Percentiles rank a stretch among this genome's conserved stretches.
These are phyloP conservation scores for Ericerus pela DNA, from an alignment of 1,140 invertebrate species.

Conservation along the genomic window DNA sequence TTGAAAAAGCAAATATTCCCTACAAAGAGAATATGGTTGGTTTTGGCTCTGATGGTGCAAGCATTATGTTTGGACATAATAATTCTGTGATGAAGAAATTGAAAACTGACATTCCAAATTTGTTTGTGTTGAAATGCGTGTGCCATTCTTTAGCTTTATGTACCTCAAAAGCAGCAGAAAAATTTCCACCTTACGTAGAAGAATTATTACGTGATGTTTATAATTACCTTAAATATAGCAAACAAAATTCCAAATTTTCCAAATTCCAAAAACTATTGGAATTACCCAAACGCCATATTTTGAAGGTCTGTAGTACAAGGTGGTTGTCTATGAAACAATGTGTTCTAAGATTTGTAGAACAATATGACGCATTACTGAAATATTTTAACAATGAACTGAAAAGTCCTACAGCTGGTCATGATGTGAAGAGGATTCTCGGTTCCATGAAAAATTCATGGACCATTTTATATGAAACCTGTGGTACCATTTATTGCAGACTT, in stretches of 20 bases:
- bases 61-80: not conserved
- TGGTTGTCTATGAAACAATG: constrained; percentile 5
- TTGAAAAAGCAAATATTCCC: too few relatives aligned
- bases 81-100: not conserved
- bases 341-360: not conserved
- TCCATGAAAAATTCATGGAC: not conserved
- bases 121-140: constrained; percentile 19
- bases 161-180: constrained; percentile 16
- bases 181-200: constrained; percentile 13
- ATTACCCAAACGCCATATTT: constrained; percentile 1
- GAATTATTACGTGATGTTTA: constrained; percentile 16
- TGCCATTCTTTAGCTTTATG: constrained; percentile 20
- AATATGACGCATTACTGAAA: not conserved
- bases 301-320: not conserved
- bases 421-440: not conserved
- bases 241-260: not conserved
- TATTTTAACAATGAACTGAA: not conserved
- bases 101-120: not conserved
- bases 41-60: not conserved
- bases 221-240: constrained; percentile 14
- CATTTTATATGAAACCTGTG: not conserved
- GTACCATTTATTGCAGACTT: not conserved
- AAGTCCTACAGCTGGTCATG: not conserved
- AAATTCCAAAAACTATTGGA: constrained; percentile 6
- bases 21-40: not conserved